These are phyloP conservation scores for Malurus cyaneus DNA, from an alignment of 2,113 vertebrate species.

Conservation along the genomic window DNA sequence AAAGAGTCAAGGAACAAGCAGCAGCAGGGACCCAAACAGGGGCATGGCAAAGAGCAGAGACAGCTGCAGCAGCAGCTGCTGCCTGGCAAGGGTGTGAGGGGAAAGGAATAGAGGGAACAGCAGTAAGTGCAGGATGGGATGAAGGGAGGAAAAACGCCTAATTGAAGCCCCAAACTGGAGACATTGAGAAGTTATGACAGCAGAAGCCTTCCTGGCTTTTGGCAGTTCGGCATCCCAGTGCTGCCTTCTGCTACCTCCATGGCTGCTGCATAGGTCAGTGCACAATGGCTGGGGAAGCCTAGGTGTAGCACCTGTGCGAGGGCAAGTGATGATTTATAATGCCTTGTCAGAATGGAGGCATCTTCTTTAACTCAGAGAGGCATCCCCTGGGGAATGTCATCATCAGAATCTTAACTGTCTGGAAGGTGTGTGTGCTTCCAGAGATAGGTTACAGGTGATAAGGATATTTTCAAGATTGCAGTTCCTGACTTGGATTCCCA, in stretches of 20 bases:
- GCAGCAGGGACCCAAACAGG: not conserved
- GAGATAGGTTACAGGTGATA: not conserved
- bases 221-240: not conserved
- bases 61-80: not conserved
- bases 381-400: not conserved
- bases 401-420: not conserved
- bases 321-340: not conserved
- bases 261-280: not conserved
- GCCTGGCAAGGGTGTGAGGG: not conserved
- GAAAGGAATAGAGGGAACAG: accelerated
- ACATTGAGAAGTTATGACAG: not conserved
- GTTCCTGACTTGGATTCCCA: not conserved
- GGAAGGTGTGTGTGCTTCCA: not conserved
- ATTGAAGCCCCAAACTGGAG: not conserved
- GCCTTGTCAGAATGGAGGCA: not conserved
- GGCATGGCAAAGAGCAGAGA: not conserved
- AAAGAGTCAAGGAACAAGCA: not conserved
- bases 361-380: not conserved
- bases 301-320: accelerated
- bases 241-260: not conserved
- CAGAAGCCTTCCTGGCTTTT: not conserved
- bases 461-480: not conserved
- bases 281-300: not conserved
- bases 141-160: not conserved
- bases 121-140: not conserved